Evolutionary conservation across 2,888 invertebrate genomes (phyloP).

Genomic region (Odontocerum albicorne): DNA sequence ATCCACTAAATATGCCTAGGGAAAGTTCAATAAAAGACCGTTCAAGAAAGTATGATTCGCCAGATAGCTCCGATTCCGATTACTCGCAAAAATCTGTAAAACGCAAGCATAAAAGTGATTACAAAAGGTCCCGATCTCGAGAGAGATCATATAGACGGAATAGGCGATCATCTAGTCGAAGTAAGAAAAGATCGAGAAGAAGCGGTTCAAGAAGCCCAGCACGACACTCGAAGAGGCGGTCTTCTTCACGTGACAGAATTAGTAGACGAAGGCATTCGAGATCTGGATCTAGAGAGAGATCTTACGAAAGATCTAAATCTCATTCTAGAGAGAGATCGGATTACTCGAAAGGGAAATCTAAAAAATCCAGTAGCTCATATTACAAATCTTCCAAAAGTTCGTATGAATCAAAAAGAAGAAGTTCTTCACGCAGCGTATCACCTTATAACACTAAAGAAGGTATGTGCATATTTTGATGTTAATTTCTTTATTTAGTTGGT

Average conservation of each 20-base stretch:
- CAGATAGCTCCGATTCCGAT: conserved; percentile 52
- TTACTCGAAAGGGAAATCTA: conserved; percentile 45
- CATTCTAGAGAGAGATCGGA: conserved; percentile 41
- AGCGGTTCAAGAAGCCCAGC: conserved; percentile 38
- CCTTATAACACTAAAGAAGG: conserved; percentile 21
- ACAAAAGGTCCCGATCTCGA: conserved; percentile 19
- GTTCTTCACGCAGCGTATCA: conserved; percentile 22
- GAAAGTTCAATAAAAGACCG: conserved; percentile 51
- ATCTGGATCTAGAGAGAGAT: conserved; percentile 50
- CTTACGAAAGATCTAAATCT: conserved; percentile 48
- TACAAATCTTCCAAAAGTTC: conserved; percentile 19
- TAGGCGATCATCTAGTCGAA: conserved; percentile 37
- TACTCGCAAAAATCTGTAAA: conserved; percentile 27
- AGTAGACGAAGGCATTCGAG: conserved; percentile 47
- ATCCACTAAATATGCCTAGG: too few species aligned
- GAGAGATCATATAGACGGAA: conserved; percentile 14
- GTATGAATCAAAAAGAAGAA: conserved; percentile 21
- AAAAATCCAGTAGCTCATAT: conserved; percentile 32
- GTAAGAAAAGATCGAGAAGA: conserved; percentile 47
- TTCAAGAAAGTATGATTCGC: conserved; percentile 44
- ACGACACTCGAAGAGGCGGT: conserved; percentile 39
- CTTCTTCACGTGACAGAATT: conserved; percentile 48
- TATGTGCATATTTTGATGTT: too few species aligned
- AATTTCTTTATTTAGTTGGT: too few species aligned
- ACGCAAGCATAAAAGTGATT: conserved; percentile 21